Evolutionary conservation across 2,888 invertebrate genomes (phyloP).

Genomic region (Quadriops clusia): DNA sequence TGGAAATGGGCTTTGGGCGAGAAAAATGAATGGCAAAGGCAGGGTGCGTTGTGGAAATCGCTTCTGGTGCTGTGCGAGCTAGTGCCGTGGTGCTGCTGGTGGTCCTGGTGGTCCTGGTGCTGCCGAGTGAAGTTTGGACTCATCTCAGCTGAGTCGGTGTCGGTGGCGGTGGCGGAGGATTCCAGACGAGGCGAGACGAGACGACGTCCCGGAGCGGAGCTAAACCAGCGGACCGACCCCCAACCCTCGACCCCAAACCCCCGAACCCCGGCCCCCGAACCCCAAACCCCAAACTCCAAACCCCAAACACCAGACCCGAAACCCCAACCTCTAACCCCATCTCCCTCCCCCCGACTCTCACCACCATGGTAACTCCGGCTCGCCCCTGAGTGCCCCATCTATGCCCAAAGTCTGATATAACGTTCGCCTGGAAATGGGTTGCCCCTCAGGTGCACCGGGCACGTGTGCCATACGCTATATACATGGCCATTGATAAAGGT

Average conservation of each 20-base stretch:
- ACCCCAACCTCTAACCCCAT: constrained; percentile 8
- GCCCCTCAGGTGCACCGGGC: constrained; percentile 29
- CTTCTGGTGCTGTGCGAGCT: constrained; percentile 21
- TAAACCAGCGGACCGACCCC: constrained; percentile 7
- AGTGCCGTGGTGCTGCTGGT: constrained; percentile 19
- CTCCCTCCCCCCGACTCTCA: constrained; percentile 9
- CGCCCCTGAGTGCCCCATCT: constrained; percentile 10
- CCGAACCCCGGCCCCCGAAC: constrained; percentile 1
- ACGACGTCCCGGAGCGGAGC: no score
- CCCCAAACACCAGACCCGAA: neutral
- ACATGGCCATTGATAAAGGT: constrained; percentile 39
- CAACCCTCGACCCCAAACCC: no score
- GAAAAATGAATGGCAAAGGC: constrained; percentile 21
- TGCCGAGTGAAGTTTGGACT: no score
- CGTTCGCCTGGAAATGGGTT: constrained; percentile 21
- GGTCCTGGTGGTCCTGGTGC: no score
- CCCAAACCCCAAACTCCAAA: constrained; percentile 1
- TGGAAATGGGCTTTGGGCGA: constrained; percentile 28
- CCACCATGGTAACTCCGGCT: constrained; percentile 17
- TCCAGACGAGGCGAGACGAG: no score
- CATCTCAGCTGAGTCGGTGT: no score
- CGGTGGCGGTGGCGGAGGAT: no score
- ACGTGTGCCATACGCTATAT: constrained; percentile 34
- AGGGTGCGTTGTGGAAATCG: constrained; percentile 26
- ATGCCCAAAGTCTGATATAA: no score